Percentiles rank a stretch among this genome's conserved stretches.
Evolutionary conservation across 1,140 invertebrate species (phyloP).

Genomic region (Glossosoma conforme): DNA sequence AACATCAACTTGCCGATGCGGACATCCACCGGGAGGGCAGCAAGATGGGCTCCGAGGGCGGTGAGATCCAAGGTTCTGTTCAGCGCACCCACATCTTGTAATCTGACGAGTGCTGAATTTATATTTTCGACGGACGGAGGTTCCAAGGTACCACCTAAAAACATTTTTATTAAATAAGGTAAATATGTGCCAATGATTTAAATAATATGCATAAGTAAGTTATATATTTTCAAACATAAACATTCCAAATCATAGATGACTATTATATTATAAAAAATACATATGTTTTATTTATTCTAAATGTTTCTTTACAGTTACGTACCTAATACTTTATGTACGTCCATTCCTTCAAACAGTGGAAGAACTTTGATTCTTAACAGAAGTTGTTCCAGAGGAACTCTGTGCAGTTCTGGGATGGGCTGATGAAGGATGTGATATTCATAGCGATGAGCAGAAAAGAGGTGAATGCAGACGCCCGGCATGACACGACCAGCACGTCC

Average conservation of each 20-base stretch:
- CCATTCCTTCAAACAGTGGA: conserved; percentile 57
- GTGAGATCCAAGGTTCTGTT: conserved; percentile 76
- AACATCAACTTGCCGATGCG: conserved; percentile 85
- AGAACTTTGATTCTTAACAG: conserved; percentile 85
- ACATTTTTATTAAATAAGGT: conserved; percentile 21
- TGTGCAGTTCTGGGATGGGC: conserved; percentile 78
- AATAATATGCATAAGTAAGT: conserved; percentile 5
- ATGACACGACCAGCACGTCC: conserved; percentile 84
- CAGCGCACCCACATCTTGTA: conserved; percentile 83
- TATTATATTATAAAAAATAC: too few species aligned
- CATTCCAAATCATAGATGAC: too few species aligned
- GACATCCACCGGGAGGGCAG: conserved; percentile 87
- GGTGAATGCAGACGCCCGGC: conserved; percentile 76
- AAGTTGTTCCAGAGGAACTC: conserved; percentile 81
- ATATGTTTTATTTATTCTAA: too few species aligned
- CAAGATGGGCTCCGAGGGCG: conserved; percentile 82
- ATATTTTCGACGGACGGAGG: conserved; percentile 75
- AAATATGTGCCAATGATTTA: too few species aligned
- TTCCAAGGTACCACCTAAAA: conserved; percentile 64
- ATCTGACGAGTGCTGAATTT: conserved; percentile 66
- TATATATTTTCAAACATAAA: too few species aligned
- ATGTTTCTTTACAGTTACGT: conserved; percentile 31
- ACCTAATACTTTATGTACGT: conserved; percentile 64
- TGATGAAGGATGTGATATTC: conserved; percentile 52
- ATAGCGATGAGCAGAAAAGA: conserved; percentile 71